These are phyloP conservation scores for Gymnocheta viridis DNA, from an alignment of 2,888 invertebrate species.

Conservation along the genomic window DNA sequence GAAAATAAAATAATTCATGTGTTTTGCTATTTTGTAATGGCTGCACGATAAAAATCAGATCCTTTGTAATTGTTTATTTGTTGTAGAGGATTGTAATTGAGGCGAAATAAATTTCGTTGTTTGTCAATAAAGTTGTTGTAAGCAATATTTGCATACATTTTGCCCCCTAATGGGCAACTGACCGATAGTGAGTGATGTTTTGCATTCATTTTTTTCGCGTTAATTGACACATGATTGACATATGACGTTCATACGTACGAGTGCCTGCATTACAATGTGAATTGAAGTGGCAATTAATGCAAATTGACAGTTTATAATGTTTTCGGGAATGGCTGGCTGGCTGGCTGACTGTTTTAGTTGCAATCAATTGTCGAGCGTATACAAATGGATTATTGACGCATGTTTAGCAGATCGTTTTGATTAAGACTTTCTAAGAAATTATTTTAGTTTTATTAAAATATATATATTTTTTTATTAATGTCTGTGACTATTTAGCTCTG, in stretches of 20 bases:
- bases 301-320: conserved; percentile 73
- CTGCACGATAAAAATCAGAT: conserved; percentile 55
- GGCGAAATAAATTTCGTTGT: neutral
- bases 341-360: neutral
- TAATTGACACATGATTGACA: conserved; percentile 82
- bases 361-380: conserved; percentile 16
- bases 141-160: conserved; percentile 60
- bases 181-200: conserved; percentile 36
- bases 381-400: conserved; percentile 36
- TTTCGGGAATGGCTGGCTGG: neutral
- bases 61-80: conserved; percentile 31
- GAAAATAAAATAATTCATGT: conserved; percentile 50
- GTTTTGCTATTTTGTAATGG: conserved; percentile 30
- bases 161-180: conserved; percentile 55
- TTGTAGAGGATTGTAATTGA: conserved; percentile 34
- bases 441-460: neutral
- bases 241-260: conserved; percentile 72
- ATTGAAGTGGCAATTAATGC: conserved; percentile 77
- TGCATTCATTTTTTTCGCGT: conserved; percentile 27
- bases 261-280: conserved; percentile 74
- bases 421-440: neutral
- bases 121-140: conserved; percentile 9
- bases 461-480: neutral
- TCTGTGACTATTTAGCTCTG: no score
- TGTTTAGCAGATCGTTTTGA: neutral